Evolutionary conservation across 1,140 invertebrate species (phyloP).

Genomic region (Drosophila tsacasi): DNA sequence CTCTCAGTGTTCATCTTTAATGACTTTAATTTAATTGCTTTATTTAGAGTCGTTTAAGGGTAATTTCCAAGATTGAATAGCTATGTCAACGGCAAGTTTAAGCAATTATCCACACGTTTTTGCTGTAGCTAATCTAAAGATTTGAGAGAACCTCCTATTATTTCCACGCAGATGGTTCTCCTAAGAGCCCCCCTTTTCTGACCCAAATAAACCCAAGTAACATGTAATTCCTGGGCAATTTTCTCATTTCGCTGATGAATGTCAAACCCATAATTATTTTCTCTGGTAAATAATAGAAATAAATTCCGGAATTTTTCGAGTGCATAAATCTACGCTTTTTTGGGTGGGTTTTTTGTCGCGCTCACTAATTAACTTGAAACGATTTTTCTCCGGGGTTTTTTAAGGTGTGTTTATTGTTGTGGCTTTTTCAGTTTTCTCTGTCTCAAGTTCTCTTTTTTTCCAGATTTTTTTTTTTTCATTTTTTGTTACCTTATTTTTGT

Average conservation of each 20-base stretch:
- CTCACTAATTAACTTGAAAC: conserved; percentile 75
- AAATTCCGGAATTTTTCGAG: conserved; percentile 36
- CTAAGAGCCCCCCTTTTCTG: background rate
- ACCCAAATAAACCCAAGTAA: conserved; percentile 10
- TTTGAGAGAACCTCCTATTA: conserved; percentile 6
- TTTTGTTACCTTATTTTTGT: conserved; percentile 20
- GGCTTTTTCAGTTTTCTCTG: conserved; percentile 38
- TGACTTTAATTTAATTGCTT: conserved; percentile 34
- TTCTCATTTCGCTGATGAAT: conserved; percentile 52
- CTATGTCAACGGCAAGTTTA: conserved; percentile 10
- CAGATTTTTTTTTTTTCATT: background rate
- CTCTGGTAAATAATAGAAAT: conserved; percentile 2
- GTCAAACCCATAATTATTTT: conserved; percentile 40
- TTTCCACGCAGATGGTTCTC: background rate
- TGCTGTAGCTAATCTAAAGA: background rate
- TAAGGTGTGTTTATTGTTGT: conserved; percentile 72
- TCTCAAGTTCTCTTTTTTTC: conserved; percentile 14
- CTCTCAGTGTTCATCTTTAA: conserved; percentile 13
- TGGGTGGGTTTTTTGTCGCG: conserved; percentile 76
- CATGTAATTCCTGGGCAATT: conserved; percentile 36
- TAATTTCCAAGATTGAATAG: conserved; percentile 16
- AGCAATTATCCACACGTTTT: conserved; percentile 27
- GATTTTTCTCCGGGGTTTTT: conserved; percentile 53
- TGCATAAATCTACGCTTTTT: conserved; percentile 76
- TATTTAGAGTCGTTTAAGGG: conserved; percentile 32